Evolutionary conservation across 1,140 invertebrate species (phyloP), one percentile per base, ranked within the genome.

Genomic region (Matsumurasca onukii): DNA sequence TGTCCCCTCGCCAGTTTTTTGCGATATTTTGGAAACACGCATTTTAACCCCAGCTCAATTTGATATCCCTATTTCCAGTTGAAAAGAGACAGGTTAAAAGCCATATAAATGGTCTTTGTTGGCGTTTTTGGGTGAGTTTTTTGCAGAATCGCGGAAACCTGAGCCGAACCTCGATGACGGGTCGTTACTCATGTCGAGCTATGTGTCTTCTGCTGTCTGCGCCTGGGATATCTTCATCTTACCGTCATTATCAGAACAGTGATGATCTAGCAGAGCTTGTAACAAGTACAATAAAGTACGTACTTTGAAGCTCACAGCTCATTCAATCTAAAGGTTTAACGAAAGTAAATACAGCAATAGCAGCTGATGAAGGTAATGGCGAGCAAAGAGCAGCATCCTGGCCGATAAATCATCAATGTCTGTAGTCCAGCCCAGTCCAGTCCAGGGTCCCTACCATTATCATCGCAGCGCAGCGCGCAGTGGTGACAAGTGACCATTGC

Each of bases 1-100:
- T 51, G n/a, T 22, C 69, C 63, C 64, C 22, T 30, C 64, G 48
- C 52, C 51, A 39, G 51, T 67, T 45, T 65, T 69, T 61, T 68
- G 67, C 55, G 27, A 65, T 67, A 67, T 70, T 71, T 71, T 64
- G 70, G 66, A 71, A 69, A 71, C 66, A 51, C 55, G 52, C 39
- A 68, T 49, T 57, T 70, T 67, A 62, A 71, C 70, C 70, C 70
- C 70, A 45, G 45, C 62, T 69, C 63, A 34, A 69, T 66, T 71
- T 71, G 51, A 68, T 70, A 34, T 67, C 59, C 66, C 66, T 34
- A 70, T 70, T 70, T 70, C 66, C 59, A 27, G 62, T 48, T 63
- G 66, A 68, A 70, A 69, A 67, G 68, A 55, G 30, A 55, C 61
- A 69, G 72, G 72, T 73, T 73, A 73, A 73, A 73, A 73, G 72